Base-by-base conservation (phyloP, 2,113 vertebrate species). In the Sterrhoptilus dennistouni region DNA sequence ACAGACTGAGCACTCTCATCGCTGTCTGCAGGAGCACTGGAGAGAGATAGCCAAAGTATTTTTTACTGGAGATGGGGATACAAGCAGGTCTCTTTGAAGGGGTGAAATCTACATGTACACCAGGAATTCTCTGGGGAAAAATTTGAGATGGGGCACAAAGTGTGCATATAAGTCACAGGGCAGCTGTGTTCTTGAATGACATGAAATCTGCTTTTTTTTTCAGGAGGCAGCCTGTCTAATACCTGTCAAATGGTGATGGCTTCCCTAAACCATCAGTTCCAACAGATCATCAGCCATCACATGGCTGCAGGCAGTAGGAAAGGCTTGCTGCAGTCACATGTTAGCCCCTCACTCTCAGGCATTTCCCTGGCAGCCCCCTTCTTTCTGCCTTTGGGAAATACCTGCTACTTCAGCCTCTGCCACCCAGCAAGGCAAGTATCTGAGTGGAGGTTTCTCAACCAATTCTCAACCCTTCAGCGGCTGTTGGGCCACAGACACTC, bases 391-490 rank as follows among this genome's bases (percentile, higher is more conserved):
- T 83, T 42, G 24, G 38, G 28, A 33, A 24, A 36, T 29, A 59
- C 24, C 52, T 36, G 29, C 40, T 2, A 0, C 52, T 60, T 80
- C 22, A 33, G 4, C n/a, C 1, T 1, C 49, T 2, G 1, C 53
- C 35, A 31, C 6, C 12, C 38, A 0, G 0, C 27, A 49, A 75
- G 25, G 8, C 1, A 3, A 8, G 28, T 35, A 4, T 44, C 38
- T 68, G 59, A 47, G 53, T 17, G 21, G 2, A 7, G 9, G 8
- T 76, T 83, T 65, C 40, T 74, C 57, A 0, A 0, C 8, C 47
- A 44, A 3, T 53, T 38, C 38, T 38, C 38, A 38, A 60, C 19
- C 21, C 8, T 63, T 21, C 68, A 61, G 23, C 44, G 71, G 35
- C 47, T 79, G 20, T 8, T 6, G 18, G 29, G 23, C 19, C 28